phyloP scores from a whole-genome alignment of 2,797 vertebrate genomes.

The Ptychadena robeensis region DNA sequence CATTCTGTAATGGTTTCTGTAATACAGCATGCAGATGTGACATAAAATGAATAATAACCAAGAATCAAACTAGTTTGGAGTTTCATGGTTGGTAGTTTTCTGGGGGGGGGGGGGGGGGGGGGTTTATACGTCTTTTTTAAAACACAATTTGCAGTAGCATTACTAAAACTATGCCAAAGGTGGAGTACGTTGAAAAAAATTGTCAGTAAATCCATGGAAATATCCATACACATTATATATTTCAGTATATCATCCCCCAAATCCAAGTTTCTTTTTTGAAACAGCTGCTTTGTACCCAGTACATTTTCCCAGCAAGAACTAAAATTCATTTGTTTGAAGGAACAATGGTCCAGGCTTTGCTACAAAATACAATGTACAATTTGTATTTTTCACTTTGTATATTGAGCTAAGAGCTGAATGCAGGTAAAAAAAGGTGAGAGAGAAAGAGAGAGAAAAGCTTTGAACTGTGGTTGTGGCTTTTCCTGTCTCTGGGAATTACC shows the following conservation, averaged over 20 bases:
- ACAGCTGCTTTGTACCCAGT: background rate
- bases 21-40: too few relatives aligned
- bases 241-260: background rate
- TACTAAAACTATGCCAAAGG: too few relatives aligned
- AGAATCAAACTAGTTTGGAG: too few relatives aligned
- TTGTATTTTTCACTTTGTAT: conserved; percentile 9
- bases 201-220: background rate
- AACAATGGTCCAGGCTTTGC: background rate
- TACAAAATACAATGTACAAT: background rate
- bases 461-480: conserved; percentile 18
- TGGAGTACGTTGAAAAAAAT: background rate
- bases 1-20: too few relatives aligned
- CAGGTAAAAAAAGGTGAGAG: background rate
- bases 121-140: too few relatives aligned
- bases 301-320: background rate
- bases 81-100: too few relatives aligned
- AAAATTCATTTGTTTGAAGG: background rate
- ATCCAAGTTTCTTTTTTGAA: background rate
- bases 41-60: too few relatives aligned
- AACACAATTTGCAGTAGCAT: too few relatives aligned
- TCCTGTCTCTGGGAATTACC: conserved; percentile 25
- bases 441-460: background rate
- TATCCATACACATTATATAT: background rate
- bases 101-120: too few relatives aligned
- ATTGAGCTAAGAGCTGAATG: conserved; percentile 19